A percentile compares a stretch with the other conserved stretches of the same genome.
These are phyloP conservation scores for Chymomyza caudatula DNA, from an alignment of 2,888 invertebrate genomes.

Conservation along the genomic window DNA sequence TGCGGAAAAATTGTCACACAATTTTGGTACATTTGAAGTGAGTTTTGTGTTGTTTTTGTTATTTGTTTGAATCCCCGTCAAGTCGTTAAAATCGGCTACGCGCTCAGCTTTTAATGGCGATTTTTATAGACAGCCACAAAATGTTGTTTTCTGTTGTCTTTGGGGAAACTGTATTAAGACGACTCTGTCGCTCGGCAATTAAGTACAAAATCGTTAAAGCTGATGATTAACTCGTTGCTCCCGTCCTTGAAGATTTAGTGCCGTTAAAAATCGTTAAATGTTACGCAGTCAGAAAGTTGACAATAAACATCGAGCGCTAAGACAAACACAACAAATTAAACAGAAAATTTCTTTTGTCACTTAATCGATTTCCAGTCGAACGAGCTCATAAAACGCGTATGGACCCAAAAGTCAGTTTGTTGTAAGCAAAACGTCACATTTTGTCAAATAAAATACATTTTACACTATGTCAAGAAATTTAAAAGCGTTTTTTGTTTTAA, in stretches of 20 bases:
- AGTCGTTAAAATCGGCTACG: slow-evolving; percentile 46
- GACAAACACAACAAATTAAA: slow-evolving; percentile 4
- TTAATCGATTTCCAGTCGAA: slow-evolving; percentile 4
- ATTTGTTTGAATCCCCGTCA: slow-evolving; percentile 20
- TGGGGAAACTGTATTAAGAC: not conserved
- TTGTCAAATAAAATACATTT: not conserved
- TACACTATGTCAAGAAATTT: slow-evolving; percentile 21
- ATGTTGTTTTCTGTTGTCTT: slow-evolving; percentile 17
- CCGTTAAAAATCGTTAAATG: slow-evolving; percentile 55
- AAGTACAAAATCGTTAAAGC: slow-evolving; percentile 56
- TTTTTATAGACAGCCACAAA: slow-evolving; percentile 5
- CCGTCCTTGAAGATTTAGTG: slow-evolving; percentile 67
- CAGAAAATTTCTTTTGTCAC: not conserved
- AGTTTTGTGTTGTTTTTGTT: not conserved
- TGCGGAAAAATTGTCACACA: slow-evolving; percentile 48
- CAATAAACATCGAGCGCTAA: not conserved
- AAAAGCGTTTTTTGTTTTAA: slow-evolving; percentile 16
- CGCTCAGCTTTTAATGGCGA: slow-evolving; percentile 14
- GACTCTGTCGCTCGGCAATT: slow-evolving; percentile 56
- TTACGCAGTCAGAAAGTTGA: slow-evolving; percentile 15
- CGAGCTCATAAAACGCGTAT: too few relatives aligned
- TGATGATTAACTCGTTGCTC: slow-evolving; percentile 60
- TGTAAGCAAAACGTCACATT: slow-evolving; percentile 25
- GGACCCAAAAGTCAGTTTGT: not conserved
- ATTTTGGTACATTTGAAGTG: slow-evolving; percentile 2